Evolutionary conservation across 2,888 invertebrate species (phyloP).

Genomic region (Xestia xanthographa): DNA sequence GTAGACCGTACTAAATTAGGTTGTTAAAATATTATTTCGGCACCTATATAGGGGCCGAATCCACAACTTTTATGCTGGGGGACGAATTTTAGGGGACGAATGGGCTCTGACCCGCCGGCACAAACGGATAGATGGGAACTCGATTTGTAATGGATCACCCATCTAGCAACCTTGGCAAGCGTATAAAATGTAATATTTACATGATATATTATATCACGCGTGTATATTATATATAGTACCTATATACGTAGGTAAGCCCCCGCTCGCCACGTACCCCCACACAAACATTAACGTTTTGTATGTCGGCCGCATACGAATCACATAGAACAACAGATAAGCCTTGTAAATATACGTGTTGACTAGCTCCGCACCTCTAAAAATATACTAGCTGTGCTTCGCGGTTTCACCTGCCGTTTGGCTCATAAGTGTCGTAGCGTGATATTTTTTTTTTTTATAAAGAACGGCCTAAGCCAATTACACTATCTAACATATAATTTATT

Average conservation of each 20-base stretch:
- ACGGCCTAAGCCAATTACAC: too few species aligned
- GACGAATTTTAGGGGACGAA: too few species aligned
- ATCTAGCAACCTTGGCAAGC: background rate
- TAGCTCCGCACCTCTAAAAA: constrained; percentile 50
- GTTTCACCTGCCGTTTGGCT: background rate
- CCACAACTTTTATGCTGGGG: too few species aligned
- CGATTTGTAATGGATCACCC: background rate
- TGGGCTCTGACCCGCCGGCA: too few species aligned
- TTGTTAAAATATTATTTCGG: too few species aligned
- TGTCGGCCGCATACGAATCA: constrained; percentile 79
- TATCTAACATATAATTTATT: too few species aligned
- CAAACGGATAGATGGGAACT: background rate
- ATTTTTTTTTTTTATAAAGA: too few species aligned
- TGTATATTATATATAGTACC: background rate
- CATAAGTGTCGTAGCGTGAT: background rate
- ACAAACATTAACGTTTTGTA: constrained; percentile 75
- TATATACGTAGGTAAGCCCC: background rate
- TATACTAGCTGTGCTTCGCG: background rate
- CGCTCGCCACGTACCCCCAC: constrained; percentile 48
- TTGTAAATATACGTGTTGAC: constrained; percentile 71
- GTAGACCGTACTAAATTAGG: too few species aligned
- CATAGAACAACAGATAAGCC: constrained; percentile 75
- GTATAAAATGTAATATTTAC: background rate
- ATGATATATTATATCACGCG: background rate
- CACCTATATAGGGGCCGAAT: too few species aligned